phyloP scores from a whole-genome alignment of 2,797 vertebrate species.

The Sparus aurata region DNA sequence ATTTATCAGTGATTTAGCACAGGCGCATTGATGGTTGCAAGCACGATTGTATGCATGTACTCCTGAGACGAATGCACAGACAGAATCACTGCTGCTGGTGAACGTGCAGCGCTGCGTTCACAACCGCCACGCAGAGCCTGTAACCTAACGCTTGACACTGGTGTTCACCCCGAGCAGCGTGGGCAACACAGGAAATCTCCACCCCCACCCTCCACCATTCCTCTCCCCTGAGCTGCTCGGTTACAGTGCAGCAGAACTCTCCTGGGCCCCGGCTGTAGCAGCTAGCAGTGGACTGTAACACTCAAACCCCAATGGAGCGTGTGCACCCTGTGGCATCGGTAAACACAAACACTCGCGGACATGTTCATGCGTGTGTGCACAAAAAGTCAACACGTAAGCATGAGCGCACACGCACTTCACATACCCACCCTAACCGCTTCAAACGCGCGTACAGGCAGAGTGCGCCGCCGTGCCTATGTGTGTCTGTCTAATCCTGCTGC shows the following conservation, averaged over 20 bases:
- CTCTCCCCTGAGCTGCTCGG: conserved; percentile 53
- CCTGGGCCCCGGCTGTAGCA: conserved; percentile 52
- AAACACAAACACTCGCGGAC: conserved; percentile 70
- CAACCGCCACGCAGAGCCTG: conserved; percentile 60
- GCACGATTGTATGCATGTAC: neutral
- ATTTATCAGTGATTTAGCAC: neutral
- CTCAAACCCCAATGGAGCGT: conserved; percentile 59
- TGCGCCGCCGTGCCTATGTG: conserved; percentile 2
- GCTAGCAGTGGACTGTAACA: conserved; percentile 63
- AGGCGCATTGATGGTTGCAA: neutral
- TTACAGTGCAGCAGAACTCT: conserved; percentile 61
- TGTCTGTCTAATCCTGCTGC: conserved; percentile 36
- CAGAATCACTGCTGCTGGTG: conserved; percentile 36
- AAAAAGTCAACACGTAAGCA: conserved; percentile 46
- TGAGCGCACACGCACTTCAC: neutral
- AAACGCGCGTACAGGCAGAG: conserved; percentile 18
- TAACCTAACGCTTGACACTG: conserved; percentile 79
- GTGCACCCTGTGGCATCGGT: conserved; percentile 58
- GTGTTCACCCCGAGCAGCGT: conserved; percentile 72
- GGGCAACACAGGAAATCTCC: conserved; percentile 78
- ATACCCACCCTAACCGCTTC: conserved; percentile 10
- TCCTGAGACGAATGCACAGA: conserved; percentile 2
- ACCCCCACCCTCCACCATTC: conserved; percentile 8
- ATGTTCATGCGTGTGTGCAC: conserved; percentile 51
- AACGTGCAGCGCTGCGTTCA: conserved; percentile 36